These are phyloP conservation scores for Borostomias antarcticus DNA, from an alignment of 2,797 vertebrate genomes.

Conservation along the genomic window DNA sequence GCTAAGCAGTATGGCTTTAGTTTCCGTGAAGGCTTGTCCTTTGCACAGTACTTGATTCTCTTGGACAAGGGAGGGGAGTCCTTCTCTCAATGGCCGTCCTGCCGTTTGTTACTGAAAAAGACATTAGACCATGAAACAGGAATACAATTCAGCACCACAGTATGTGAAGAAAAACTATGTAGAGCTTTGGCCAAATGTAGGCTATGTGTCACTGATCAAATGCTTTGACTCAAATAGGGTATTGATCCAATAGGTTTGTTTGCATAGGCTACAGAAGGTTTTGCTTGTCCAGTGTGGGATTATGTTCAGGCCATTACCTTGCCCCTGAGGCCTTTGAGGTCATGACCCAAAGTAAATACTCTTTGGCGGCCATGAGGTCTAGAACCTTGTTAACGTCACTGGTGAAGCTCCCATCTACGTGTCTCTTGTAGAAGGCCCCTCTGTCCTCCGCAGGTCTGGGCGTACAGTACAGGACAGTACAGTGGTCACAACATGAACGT, in stretches of 20 bases:
- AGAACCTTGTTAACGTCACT: slow-evolving; percentile 94
- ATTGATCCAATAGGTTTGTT: not conserved
- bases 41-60: slow-evolving; percentile 35
- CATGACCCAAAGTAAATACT: slow-evolving; percentile 96
- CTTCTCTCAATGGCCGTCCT: slow-evolving; percentile 48
- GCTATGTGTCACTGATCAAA: too few species aligned
- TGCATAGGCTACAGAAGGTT: not conserved
- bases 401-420: slow-evolving; percentile 95
- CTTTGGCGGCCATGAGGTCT: slow-evolving; percentile 91
- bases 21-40: slow-evolving; percentile 45
- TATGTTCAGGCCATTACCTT: slow-evolving; percentile 65
- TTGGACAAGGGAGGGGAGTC: slow-evolving; percentile 20
- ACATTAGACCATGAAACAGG: slow-evolving; percentile 24
- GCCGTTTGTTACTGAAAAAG: slow-evolving; percentile 66
- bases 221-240: not conserved
- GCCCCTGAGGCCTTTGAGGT: slow-evolving; percentile 80
- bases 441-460: slow-evolving; percentile 81
- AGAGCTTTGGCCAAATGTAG: not conserved
- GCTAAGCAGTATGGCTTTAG: slow-evolving; percentile 57
- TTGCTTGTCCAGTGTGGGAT: not conserved
- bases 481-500: not conserved
- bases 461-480: slow-evolving; percentile 20
- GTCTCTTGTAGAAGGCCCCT: slow-evolving; percentile 78
- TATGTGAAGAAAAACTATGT: not conserved
- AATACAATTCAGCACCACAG: not conserved